Conservation (phyloP, 2,113 vertebrate species). For the Zeus faber region DNA sequence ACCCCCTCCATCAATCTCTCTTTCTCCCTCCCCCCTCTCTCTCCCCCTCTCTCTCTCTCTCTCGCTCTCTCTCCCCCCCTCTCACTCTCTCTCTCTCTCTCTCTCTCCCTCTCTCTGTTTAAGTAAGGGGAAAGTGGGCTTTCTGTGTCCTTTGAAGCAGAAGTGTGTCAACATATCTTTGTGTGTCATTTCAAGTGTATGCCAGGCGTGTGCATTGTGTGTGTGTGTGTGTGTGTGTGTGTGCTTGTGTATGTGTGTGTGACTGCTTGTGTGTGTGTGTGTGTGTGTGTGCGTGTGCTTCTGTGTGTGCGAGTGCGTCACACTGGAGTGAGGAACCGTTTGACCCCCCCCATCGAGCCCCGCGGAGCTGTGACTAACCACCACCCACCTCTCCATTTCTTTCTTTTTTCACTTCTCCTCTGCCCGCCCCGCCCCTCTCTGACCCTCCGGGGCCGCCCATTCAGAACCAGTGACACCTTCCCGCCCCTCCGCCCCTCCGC, state of each 20-base stretch:
- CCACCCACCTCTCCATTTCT: slow-evolving; percentile 28
- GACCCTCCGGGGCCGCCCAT: slow-evolving; percentile 40
- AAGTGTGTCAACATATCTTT: slow-evolving; percentile 58
- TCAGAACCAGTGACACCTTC: slow-evolving; percentile 50
- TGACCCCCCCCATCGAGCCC: slow-evolving; percentile 39
- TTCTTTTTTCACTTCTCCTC: slow-evolving; percentile 11
- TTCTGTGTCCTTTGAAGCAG: slow-evolving; percentile 58
- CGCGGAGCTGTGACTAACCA: slow-evolving; percentile 51
- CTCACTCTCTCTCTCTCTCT: background rate
- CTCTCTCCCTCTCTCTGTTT: slow-evolving; percentile 2
- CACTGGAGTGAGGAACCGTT: slow-evolving; percentile 50
- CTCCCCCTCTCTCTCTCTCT: background rate
- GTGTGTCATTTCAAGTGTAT: slow-evolving; percentile 35
- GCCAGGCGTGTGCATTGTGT: background rate
- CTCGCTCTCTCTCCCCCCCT: background rate
- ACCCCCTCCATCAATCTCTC: background rate
- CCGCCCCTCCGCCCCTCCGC: background rate
- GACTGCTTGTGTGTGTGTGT: background rate
- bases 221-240: background rate
- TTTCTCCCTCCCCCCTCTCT: background rate
- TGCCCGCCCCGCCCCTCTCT: slow-evolving; percentile 8
- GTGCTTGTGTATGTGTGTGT: background rate
- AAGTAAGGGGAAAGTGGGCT: slow-evolving; percentile 39
- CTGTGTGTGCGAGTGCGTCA: slow-evolving; percentile 20
- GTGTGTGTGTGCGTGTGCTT: slow-evolving; percentile 32